Percentiles rank a stretch among this genome's conserved stretches.
These are phyloP conservation scores for Nephrocerus scutellatus DNA, from an alignment of 2,888 invertebrate genomes.

Conservation along the genomic window DNA sequence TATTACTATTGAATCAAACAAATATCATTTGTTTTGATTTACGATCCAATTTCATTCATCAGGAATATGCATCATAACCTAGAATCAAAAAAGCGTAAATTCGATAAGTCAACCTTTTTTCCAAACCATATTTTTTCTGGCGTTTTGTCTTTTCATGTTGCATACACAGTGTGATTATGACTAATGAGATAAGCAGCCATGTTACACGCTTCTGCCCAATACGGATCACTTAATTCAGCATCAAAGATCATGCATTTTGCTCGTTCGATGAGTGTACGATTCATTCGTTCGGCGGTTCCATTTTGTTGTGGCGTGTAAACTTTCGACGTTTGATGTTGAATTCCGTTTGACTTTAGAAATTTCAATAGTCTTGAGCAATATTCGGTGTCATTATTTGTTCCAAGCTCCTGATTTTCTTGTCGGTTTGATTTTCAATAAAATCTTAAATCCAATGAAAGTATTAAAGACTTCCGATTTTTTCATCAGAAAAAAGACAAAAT, in stretches of 20 bases:
- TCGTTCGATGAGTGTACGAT: conserved; percentile 20
- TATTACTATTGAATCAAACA: conserved; percentile 10
- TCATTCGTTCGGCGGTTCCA: conserved; percentile 9
- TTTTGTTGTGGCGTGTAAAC: no score
- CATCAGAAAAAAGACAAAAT: conserved; percentile 17
- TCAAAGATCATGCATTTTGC: conserved; percentile 20
- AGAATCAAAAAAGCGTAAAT: conserved; percentile 40
- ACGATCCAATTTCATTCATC: conserved; percentile 7
- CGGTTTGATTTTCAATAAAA: conserved; percentile 18
- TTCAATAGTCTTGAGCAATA: no score
- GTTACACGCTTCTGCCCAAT: conserved; percentile 22
- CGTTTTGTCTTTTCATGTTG: conserved; percentile 23
- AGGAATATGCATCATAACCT: conserved; percentile 19
- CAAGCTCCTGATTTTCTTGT: conserved; percentile 7
- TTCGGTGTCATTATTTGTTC: no score
- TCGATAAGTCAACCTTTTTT: conserved; percentile 31
- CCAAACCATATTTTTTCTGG: conserved; percentile 39
- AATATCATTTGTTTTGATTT: conserved; percentile 11
- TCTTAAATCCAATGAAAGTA: conserved; percentile 16
- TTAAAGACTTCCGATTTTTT: conserved; percentile 11
- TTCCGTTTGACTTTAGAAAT: no score
- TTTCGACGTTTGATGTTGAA: no score
- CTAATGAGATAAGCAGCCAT: conserved; percentile 22
- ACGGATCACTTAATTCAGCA: conserved; percentile 8
- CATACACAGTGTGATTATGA: conserved; percentile 11